phyloP scores from a whole-genome alignment of 2,797 vertebrate genomes.

The Rhynchotus rufescens region DNA sequence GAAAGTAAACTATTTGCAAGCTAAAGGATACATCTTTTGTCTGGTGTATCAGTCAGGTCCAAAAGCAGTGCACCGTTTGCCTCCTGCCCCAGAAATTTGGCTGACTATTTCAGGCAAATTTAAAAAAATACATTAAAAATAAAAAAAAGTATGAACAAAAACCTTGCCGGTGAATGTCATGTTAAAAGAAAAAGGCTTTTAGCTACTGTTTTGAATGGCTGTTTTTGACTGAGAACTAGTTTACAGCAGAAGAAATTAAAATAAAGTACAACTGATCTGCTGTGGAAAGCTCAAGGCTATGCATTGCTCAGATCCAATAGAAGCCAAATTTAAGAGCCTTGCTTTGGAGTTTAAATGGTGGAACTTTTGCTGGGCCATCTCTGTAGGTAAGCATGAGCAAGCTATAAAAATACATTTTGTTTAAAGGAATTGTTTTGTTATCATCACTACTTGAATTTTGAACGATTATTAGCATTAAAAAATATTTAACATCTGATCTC shows the following conservation, averaged over 20 bases:
- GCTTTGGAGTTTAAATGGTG: background rate
- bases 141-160: background rate
- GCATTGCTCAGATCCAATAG: background rate
- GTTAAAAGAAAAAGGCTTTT: background rate
- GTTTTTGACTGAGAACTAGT: background rate
- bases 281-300: background rate
- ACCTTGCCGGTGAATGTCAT: background rate
- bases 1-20: background rate
- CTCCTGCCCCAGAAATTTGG: background rate
- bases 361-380: background rate
- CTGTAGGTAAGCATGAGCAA: background rate
- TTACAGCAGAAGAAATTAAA: background rate
- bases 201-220: background rate
- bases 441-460: background rate
- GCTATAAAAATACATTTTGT: constrained; percentile 10
- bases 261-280: background rate
- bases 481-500: background rate
- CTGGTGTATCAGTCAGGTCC: background rate
- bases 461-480: background rate
- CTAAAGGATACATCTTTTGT: background rate
- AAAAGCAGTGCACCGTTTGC: background rate
- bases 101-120: background rate
- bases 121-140: background rate
- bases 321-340: background rate
- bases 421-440: background rate